phyloP scores from a whole-genome alignment of 1,140 invertebrate genomes.

The Micrasema longulum region DNA sequence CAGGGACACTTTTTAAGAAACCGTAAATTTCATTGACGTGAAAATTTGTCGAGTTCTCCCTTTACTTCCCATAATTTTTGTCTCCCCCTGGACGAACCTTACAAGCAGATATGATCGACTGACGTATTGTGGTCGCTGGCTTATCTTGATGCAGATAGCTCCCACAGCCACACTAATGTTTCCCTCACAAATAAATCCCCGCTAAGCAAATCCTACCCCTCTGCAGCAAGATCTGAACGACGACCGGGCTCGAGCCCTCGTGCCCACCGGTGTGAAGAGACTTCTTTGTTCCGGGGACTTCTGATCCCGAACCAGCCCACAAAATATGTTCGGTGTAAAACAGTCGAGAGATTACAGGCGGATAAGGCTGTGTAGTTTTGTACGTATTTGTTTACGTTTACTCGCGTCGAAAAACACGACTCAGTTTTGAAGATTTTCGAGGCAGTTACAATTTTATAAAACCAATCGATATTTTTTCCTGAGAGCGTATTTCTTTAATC shows the following conservation, averaged over 20 bases:
- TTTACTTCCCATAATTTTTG: neutral
- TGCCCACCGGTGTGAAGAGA: too few relatives aligned
- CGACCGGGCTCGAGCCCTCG: neutral
- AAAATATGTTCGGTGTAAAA: constrained; percentile 20
- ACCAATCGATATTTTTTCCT: neutral
- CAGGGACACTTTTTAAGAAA: too few relatives aligned
- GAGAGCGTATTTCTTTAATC: too few relatives aligned
- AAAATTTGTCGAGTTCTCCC: neutral
- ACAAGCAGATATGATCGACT: constrained; percentile 51
- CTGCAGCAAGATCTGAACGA: neutral
- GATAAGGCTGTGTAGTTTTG: constrained; percentile 10
- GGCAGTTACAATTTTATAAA: neutral
- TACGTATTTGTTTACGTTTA: constrained; percentile 28
- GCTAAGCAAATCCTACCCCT: neutral
- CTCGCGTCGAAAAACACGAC: constrained; percentile 6
- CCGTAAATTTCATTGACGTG: too few relatives aligned
- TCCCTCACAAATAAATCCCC: neutral
- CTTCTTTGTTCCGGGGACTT: neutral
- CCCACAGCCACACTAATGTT: constrained; percentile 34
- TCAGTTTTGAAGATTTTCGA: constrained; percentile 11
- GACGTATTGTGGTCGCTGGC: constrained; percentile 50
- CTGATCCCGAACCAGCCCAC: constrained; percentile 1
- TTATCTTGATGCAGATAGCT: constrained; percentile 36
- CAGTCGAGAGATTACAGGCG: constrained; percentile 23
- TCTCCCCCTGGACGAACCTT: constrained; percentile 26